These are phyloP conservation scores for Xerus inauris DNA, from an alignment of 2,113 vertebrate species.

Conservation along the genomic window DNA sequence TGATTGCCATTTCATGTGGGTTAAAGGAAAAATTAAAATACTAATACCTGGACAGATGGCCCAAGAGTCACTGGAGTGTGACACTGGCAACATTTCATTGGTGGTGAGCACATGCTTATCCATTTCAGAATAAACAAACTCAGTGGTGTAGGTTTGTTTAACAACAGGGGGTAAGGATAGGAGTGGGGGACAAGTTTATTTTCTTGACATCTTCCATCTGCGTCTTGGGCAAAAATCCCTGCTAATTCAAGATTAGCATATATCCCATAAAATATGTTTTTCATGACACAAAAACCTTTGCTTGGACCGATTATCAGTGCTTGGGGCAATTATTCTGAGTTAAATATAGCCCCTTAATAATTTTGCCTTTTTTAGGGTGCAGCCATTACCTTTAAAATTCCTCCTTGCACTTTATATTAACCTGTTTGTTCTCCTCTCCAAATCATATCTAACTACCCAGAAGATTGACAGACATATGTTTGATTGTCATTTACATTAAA, in stretches of 20 bases:
- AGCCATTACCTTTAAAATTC: not conserved
- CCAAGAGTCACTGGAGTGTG: slow-evolving; percentile 34
- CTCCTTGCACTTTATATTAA: not conserved
- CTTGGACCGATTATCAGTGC: not conserved
- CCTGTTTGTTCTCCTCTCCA: not conserved
- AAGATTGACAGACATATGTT: rapidly evolving
- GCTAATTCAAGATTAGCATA: not conserved
- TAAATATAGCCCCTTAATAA: not conserved
- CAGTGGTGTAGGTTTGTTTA: slow-evolving; percentile 64
- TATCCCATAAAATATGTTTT: slow-evolving; percentile 23
- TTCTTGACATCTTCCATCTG: slow-evolving; percentile 70
- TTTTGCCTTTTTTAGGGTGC: not conserved
- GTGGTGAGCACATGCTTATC: slow-evolving; percentile 58
- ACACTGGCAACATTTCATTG: slow-evolving; percentile 54
- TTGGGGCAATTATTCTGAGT: not conserved
- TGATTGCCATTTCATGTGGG: not conserved
- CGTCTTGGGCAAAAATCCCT: not conserved
- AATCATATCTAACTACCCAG: not conserved
- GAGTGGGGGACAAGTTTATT: slow-evolving; percentile 67
- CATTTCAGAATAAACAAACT: slow-evolving; percentile 63
- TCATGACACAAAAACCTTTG: not conserved
- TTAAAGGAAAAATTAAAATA: slow-evolving; percentile 53
- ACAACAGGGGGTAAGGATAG: slow-evolving; percentile 37
- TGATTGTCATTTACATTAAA: not conserved
- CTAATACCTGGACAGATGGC: slow-evolving; percentile 72